Evolutionary conservation across 2,113 vertebrate species (phyloP).

Genomic region (Vidua chalybeata): DNA sequence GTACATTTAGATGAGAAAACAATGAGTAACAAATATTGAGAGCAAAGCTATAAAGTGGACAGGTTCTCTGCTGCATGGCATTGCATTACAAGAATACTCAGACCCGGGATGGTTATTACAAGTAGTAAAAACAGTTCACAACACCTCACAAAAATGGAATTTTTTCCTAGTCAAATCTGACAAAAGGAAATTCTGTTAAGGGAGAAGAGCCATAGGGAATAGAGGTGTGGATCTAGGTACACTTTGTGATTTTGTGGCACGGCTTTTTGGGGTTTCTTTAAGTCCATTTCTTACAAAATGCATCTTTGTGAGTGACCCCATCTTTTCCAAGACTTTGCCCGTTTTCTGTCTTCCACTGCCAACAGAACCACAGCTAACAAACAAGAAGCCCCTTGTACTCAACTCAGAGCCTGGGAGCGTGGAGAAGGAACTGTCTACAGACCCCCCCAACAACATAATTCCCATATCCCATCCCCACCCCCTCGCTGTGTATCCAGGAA

Average conservation of each 20-base stretch:
- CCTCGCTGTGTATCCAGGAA: neutral
- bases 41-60: conserved; percentile 77
- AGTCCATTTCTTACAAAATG: conserved; percentile 30
- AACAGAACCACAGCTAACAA: conserved; percentile 21
- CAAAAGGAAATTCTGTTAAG: conserved; percentile 61
- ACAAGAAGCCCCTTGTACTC: neutral
- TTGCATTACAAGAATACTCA: conserved; percentile 65
- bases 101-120: conserved; percentile 52
- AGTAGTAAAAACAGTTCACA: conserved; percentile 73
- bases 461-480: neutral
- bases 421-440: neutral
- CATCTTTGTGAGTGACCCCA: neutral
- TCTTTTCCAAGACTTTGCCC: neutral
- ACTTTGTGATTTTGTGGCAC: conserved; percentile 11
- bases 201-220: conserved; percentile 35
- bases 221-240: conserved; percentile 19
- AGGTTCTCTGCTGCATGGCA: conserved; percentile 71
- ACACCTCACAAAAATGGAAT: conserved; percentile 68
- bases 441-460: neutral
- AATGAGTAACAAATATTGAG: conserved; percentile 76
- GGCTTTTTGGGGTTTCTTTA: neutral
- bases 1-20: conserved; percentile 83
- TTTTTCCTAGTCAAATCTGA: conserved; percentile 69
- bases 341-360: neutral
- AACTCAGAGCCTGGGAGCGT: neutral